Base-by-base conservation (phyloP, 2,888 invertebrate genomes). In the Drosophila buzzatii region DNA sequence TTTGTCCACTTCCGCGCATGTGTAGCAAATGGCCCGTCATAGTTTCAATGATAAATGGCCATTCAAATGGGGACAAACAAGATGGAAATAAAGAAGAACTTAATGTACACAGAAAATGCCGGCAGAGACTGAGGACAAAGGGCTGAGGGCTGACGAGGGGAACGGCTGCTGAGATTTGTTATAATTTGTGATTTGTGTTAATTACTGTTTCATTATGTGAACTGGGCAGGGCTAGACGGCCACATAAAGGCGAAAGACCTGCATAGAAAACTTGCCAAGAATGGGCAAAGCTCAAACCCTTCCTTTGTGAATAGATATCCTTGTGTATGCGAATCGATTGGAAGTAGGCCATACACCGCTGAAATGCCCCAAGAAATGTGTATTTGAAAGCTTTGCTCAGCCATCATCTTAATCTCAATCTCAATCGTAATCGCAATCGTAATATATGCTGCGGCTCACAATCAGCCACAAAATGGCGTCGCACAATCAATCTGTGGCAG, bases 161-260 rank as follows among this genome's bases (percentile, higher is more conserved):
- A 12, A 35, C n/a, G 59, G 20, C 65, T 70, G 71, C 70, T 61
- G 72, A 70, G 71, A 72, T 77, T 78, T 82, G 82, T 84, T 87
- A 81, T 87, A 84, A 80, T 84, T 87, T 82, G 85, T 78, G 82
- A 87, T 82, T 87, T 82, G 87, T 82, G 85, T 85, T 85, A 85
- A 85, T 85, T 85, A 85, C 87, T 82, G 69, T 75, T 71, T 73
- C 76, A 85, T 85, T 85, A 82, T 87, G 66, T 67, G 58, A 62
- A 41, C 52, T 61, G 47, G 62, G 35, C 59, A 60, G 41, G 56
- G 56, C 57, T 47, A 74, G 66, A 66, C 61, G 45, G 31, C 31
- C 44, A 10, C 37, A 58, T 16, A 49, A 37, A 41, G 53, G 1
- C 14, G 20, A 7, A 31, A 33, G 49, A 75, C 74, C 74, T 74